Evolutionary conservation across 2,888 invertebrate genomes (phyloP).

Genomic region (Leptopilina drosophilae): DNA sequence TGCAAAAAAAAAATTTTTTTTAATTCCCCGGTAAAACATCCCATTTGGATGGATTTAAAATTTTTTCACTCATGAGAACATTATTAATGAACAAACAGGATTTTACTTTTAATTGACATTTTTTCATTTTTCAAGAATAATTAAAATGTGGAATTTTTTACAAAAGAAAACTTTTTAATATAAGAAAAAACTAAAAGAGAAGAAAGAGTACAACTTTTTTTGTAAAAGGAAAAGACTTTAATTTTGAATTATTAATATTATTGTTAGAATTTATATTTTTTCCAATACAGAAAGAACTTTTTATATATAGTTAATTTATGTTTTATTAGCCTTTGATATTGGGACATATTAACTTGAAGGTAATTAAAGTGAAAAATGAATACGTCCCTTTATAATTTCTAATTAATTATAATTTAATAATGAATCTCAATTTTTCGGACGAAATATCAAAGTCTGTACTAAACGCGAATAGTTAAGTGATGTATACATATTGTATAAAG

Average conservation of each 20-base stretch:
- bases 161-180: no score
- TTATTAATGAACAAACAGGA: no score
- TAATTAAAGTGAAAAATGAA: background rate
- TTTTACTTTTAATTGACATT: no score
- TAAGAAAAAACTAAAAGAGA: no score
- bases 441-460: conserved; percentile 25
- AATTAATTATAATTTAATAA: conserved; percentile 22
- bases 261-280: no score
- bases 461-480: background rate
- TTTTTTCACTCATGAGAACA: background rate
- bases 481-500: background rate
- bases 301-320: background rate
- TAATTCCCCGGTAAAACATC: background rate
- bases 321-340: background rate
- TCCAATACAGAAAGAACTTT: background rate
- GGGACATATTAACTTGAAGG: background rate
- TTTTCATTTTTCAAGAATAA: no score
- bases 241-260: no score
- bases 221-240: no score
- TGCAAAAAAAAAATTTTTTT: background rate
- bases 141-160: no score
- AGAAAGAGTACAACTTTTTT: no score
- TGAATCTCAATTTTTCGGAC: background rate
- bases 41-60: background rate
- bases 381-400: background rate